phyloP scores from a whole-genome alignment of 2,888 invertebrate species.

The Monochamus alternatus region DNA sequence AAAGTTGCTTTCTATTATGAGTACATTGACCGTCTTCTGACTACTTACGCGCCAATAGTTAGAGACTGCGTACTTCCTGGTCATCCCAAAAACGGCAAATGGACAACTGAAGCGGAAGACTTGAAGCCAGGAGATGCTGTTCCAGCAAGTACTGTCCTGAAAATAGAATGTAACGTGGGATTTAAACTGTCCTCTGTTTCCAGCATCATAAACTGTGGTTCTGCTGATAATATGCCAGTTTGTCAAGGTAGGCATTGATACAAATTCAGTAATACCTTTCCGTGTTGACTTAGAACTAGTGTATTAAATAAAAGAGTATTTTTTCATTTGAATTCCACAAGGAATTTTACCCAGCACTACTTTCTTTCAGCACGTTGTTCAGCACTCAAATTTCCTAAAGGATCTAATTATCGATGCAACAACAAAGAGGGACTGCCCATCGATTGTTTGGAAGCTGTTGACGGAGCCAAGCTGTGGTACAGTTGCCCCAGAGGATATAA shows the following conservation, averaged over 20 bases:
- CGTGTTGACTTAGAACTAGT: too few species aligned
- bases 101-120: neutral
- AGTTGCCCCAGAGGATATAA: neutral
- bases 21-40: too few species aligned
- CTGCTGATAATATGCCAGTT: too few species aligned
- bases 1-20: neutral
- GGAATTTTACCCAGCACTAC: too few species aligned
- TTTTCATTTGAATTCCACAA: too few species aligned
- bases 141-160: neutral
- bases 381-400: neutral
- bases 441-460: neutral
- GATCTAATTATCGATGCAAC: neutral
- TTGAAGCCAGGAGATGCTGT: neutral
- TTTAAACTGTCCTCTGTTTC: neutral
- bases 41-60: too few species aligned
- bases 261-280: too few species aligned
- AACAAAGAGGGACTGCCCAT: neutral
- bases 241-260: too few species aligned
- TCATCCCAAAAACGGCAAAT: constrained; percentile 3
- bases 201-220: too few species aligned
- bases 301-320: too few species aligned
- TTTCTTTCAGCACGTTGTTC: neutral
- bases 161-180: constrained; percentile 1
- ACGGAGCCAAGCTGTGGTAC: neutral
- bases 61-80: constrained; percentile 12